These are phyloP conservation scores for Thamnaconus septentrionalis DNA, from an alignment of 2,113 vertebrate species.

Conservation along the genomic window DNA sequence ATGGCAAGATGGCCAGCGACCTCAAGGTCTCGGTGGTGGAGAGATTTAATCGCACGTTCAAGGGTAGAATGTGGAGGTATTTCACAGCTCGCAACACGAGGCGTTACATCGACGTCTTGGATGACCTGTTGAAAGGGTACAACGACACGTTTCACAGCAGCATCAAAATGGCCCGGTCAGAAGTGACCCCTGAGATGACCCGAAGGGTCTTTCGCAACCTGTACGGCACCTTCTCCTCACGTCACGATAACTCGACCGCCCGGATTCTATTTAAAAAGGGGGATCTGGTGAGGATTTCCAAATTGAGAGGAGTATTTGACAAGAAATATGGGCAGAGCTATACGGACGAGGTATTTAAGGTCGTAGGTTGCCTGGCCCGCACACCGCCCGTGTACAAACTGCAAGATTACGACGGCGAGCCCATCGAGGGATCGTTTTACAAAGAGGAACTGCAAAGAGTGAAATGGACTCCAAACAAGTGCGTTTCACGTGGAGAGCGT, in stretches of 20 bases:
- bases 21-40: too few relatives aligned
- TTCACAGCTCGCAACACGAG: too few relatives aligned
- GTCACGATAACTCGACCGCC: not conserved
- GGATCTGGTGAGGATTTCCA: not conserved
- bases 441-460: not conserved
- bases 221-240: not conserved
- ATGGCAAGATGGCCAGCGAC: too few relatives aligned
- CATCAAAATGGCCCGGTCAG: too few relatives aligned
- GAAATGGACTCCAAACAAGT: not conserved
- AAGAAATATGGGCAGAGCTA: not conserved
- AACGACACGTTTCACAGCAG: too few relatives aligned
- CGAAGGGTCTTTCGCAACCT: not conserved
- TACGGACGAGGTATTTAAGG: not conserved
- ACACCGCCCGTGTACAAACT: not conserved
- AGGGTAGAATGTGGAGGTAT: too few relatives aligned
- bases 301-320: not conserved
- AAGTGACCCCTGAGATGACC: not conserved
- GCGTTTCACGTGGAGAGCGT: not conserved
- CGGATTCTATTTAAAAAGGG: not conserved
- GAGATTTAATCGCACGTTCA: too few relatives aligned
- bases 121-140: too few relatives aligned
- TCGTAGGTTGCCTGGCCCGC: not conserved
- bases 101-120: too few relatives aligned
- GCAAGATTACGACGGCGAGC: not conserved
- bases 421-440: not conserved